Conservation (phyloP, 2,888 invertebrate genomes). For the Taphrorychus bicolor region DNA sequence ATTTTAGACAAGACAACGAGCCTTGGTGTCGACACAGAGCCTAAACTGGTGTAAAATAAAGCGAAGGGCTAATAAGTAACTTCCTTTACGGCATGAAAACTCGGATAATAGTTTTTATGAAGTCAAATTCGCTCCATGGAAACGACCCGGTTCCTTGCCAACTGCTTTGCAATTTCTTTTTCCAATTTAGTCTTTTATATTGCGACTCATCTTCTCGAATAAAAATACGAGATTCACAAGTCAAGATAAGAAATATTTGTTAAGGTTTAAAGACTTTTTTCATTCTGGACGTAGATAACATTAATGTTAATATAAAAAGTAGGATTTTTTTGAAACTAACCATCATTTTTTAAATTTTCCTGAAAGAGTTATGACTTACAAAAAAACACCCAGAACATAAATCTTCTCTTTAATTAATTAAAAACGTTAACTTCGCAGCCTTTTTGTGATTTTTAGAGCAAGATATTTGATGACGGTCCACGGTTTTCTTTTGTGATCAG, state of each 20-base stretch:
- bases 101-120: constrained; percentile 4
- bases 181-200: neutral
- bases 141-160: neutral
- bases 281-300: no score
- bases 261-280: no score
- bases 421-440: neutral
- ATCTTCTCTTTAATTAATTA: neutral
- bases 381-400: neutral
- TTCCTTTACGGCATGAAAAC: neutral
- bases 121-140: neutral
- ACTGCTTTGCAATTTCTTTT: neutral
- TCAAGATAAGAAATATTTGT: no score
- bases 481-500: neutral
- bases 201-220: neutral
- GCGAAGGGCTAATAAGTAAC: constrained; percentile 38
- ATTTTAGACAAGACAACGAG: no score
- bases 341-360: neutral
- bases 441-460: neutral
- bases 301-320: no score
- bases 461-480: neutral
- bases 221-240: no score
- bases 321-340: no score
- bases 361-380: no score
- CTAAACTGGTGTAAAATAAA: no score
- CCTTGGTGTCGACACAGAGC: no score